Evolutionary conservation across 1,140 invertebrate genomes (phyloP).

Genomic region (Drosophila lacteicornis): DNA sequence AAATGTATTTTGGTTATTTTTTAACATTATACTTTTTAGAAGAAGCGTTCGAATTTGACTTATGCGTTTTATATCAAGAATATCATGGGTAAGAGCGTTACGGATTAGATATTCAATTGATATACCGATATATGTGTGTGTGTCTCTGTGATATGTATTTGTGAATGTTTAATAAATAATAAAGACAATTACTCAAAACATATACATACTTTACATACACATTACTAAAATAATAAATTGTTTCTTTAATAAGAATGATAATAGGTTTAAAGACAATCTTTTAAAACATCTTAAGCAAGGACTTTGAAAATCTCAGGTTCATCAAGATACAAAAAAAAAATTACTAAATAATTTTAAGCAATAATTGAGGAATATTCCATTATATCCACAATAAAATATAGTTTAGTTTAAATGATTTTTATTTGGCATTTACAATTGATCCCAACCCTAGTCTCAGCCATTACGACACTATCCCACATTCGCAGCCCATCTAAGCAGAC

Average conservation of each 20-base stretch:
- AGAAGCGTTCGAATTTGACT: constrained; percentile 46
- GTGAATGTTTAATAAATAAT: constrained; percentile 17
- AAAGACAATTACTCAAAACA: background rate
- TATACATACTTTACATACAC: background rate
- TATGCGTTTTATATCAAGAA: constrained; percentile 41
- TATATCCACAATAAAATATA: background rate
- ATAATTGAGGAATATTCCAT: background rate
- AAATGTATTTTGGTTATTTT: constrained; percentile 16
- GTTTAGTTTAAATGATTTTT: background rate
- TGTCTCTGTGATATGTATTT: constrained; percentile 1
- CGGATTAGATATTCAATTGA: background rate
- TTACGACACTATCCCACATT: constrained; percentile 6
- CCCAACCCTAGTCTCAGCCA: background rate
- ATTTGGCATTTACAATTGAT: background rate
- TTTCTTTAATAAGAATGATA: too few species aligned
- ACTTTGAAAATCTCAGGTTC: too few species aligned
- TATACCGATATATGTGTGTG: constrained; percentile 8
- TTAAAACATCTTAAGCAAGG: too few species aligned
- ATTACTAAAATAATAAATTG: background rate
- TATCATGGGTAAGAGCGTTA: constrained; percentile 10
- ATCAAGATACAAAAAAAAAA: too few species aligned
- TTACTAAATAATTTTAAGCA: background rate
- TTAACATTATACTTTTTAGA: constrained; percentile 6
- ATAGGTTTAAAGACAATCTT: too few species aligned
- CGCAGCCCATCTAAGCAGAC: background rate